These are phyloP conservation scores for Actinia tenebrosa DNA, from an alignment of 64 coral and sea anemone species.

Conservation along the genomic window DNA sequence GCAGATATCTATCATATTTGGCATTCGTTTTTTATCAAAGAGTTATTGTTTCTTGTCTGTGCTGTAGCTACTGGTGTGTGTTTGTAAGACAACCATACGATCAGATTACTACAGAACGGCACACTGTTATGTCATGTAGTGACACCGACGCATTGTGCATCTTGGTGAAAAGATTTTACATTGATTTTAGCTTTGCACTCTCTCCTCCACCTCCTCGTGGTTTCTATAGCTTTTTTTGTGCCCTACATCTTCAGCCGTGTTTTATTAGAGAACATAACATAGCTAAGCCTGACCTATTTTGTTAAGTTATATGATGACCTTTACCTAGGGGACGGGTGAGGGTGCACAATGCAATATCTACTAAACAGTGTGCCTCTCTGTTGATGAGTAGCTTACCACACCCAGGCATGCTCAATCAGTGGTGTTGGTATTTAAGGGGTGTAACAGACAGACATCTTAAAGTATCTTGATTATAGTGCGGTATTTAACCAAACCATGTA, in stretches of 20 bases:
- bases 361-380: background rate
- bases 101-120: background rate
- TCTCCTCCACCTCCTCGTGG: no score
- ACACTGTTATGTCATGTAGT: background rate
- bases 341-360: no score
- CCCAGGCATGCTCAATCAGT: background rate
- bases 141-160: no score
- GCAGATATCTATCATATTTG: background rate
- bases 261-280: no score
- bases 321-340: no score
- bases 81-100: background rate
- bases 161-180: no score
- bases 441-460: background rate
- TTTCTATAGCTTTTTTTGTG: no score
- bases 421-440: background rate
- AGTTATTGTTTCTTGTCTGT: background rate
- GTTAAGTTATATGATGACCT: no score
- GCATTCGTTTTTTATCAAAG: background rate
- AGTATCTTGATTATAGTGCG: background rate
- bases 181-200: no score
- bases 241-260: no score
- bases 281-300: no score
- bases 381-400: background rate
- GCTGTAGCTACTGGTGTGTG: background rate
- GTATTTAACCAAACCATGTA: background rate